Evolutionary conservation across 2,888 invertebrate genomes (phyloP), one percentile per base, ranked within the genome.

Genomic region (Nysson spinosus): DNA sequence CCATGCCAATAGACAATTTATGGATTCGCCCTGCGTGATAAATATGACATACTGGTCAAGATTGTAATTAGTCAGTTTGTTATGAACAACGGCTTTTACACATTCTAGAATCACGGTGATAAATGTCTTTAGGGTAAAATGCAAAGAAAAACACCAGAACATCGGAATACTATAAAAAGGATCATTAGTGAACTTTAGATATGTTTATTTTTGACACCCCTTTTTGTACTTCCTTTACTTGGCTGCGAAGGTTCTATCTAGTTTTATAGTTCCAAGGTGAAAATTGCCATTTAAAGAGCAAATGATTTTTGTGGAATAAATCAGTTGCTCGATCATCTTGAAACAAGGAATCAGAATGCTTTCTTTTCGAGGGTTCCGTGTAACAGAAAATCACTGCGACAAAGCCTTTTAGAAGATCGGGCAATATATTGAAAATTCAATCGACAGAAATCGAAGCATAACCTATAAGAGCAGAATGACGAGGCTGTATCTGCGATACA

Each of bases 1-100:
- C 34, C 20, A 42, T 32, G 56, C 35, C 44, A 40, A 54, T 60
- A 51, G 51, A 61, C 19, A 43, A 61, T 55, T 60, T 61, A 54
- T 16, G 47, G 12, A 56, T 56, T 54, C 55, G 26, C 61, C 56
- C 19, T 52, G 55, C 47, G n/a, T 46, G 30, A 56, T 7, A 30
- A 2, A 22, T 30, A 43, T 35, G 40, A 7, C 34, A 34, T 28
- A 34, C 11, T 42, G 30, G 30, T 40, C 16, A n/a, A 39, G 30
- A 51, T 55, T 46, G 34, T 43, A 61, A 61, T 68, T 47, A 37
- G 26, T 14, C 12, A 6, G 6, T 42, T 24, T 4, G 12, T 22
- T 44, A 20, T 7, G 20, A 32, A 4, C 9, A 20, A 20, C 26
- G 39, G 16, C 3, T 1, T 16, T 4, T 11, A 9, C 6, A 4